phyloP scores from a whole-genome alignment of 2,888 invertebrate genomes.

The Anaspis maculata region DNA sequence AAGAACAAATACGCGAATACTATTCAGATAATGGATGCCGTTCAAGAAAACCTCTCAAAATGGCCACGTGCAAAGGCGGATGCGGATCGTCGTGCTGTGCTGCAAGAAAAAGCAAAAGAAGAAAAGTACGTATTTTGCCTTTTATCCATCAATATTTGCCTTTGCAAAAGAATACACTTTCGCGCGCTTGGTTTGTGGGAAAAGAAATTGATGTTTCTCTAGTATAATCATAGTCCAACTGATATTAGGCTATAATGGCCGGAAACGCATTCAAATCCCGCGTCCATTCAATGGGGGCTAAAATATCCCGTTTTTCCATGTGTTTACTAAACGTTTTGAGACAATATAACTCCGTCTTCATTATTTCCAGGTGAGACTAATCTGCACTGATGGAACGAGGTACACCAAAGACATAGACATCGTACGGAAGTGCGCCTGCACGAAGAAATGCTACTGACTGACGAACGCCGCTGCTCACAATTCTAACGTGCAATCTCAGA shows the following conservation, averaged over 20 bases:
- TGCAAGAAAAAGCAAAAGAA: conserved; percentile 84
- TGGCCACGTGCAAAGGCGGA: conserved; percentile 76
- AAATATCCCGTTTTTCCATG: no score
- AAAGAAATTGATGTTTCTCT: no score
- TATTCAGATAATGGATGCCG: conserved; percentile 88
- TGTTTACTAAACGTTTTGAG: neutral
- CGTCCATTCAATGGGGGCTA: no score
- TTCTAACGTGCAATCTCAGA: conserved; percentile 34
- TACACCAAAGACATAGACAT: conserved; percentile 95
- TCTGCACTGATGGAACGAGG: conserved; percentile 86
- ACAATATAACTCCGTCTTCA: neutral
- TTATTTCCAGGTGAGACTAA: conserved; percentile 65
- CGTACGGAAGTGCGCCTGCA: conserved; percentile 93
- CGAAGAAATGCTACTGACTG: conserved; percentile 80
- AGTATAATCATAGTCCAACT: no score
- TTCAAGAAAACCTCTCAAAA: conserved; percentile 82
- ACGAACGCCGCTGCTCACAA: conserved; percentile 52
- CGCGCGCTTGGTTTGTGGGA: no score
- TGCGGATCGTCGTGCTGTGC: conserved; percentile 84
- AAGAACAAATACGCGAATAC: conserved; percentile 85
- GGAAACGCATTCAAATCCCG: no score
- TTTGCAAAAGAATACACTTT: no score
- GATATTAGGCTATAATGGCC: no score
- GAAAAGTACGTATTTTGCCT: conserved; percentile 61
- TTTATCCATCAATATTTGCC: no score